Base-by-base conservation (phyloP, 2,797 vertebrate genomes). In the Rhodeus uyekii region DNA sequence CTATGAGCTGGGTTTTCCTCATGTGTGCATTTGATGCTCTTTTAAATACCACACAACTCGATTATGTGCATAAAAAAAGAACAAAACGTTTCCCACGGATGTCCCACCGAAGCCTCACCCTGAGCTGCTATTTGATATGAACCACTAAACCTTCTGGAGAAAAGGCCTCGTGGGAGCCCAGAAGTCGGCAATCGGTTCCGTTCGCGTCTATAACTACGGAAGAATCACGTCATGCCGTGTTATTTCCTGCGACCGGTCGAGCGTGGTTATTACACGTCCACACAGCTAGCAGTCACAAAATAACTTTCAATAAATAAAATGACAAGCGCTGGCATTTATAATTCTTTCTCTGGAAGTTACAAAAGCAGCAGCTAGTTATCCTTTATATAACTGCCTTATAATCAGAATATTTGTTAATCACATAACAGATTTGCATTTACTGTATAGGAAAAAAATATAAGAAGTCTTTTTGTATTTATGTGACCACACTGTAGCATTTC, bases 361-460 rank as follows among this genome's bases (percentile, higher is more conserved):
- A 89, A 85, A 87, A 89, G 91, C 88, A 90, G 90, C 87, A 88
- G 85, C 84, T 73, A 72, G 87, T 89, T 86, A 88, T 85, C 87
- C 89, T 90, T 89, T 89, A 90, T 91, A 88, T 91, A 83, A 87
- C 81, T 76, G 85, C 85, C 73, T 77, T 76, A 83, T 81, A 81
- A 63, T 81, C 74, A 74, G 73, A 93, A 92, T 90, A 89, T 89
- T 86, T 87, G 65, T 90, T 83, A 67, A 85, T 81, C 90, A 90
- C 90, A 89, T 87, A 90, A 91, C 83, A 86, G 88, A 91, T 93
- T 64, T 87, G 91, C 91, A 93, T 95, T 92, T 89, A 85, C 81
- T 76, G 92, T 95, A 95, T 86, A 92, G 93, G 95, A 95, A 96
- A 96, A 95, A 95, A 95, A 95, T 95, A 93, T 91, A 94, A 92